These are phyloP conservation scores for Drosophila seclusa DNA, from an alignment of 2,888 invertebrate species.

Conservation along the genomic window DNA sequence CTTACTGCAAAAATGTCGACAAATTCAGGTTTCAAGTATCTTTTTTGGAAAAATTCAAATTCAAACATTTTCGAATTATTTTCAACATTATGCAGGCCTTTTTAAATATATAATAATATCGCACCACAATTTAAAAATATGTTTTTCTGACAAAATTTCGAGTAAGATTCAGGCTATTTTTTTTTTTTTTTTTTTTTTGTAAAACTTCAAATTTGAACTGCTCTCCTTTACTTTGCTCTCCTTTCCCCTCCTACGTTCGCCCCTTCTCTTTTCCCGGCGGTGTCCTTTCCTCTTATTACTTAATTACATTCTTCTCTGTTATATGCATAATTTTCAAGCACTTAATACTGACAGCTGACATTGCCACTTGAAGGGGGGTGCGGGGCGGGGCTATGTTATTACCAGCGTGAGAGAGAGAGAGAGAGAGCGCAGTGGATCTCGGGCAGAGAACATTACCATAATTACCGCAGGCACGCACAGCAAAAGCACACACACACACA, in stretches of 20 bases:
- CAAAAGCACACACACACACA: conserved; percentile 30
- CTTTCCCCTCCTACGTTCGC: neutral
- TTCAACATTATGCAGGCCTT: neutral
- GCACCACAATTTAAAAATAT: neutral
- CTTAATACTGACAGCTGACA: conserved; percentile 49
- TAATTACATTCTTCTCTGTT: conserved; percentile 64
- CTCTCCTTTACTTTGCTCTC: conserved; percentile 2
- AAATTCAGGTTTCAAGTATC: neutral
- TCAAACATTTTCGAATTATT: neutral
- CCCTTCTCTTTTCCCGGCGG: neutral
- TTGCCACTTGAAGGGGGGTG: neutral
- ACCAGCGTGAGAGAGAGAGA: neutral
- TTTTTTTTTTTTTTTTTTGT: neutral
- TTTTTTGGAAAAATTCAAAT: neutral
- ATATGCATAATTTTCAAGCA: conserved; percentile 69
- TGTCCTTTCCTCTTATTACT: conserved; percentile 50
- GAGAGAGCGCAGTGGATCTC: conserved; percentile 15
- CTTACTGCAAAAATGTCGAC: neutral
- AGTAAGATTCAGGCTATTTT: neutral
- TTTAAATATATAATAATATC: neutral
- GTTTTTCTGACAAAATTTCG: neutral
- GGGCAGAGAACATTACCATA: conserved; percentile 68
- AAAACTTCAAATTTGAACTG: neutral
- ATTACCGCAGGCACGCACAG: conserved; percentile 65
- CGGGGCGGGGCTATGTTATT: conserved; percentile 10